Evolutionary conservation across 1,140 invertebrate species (phyloP).

Genomic region (Limonius californicus): DNA sequence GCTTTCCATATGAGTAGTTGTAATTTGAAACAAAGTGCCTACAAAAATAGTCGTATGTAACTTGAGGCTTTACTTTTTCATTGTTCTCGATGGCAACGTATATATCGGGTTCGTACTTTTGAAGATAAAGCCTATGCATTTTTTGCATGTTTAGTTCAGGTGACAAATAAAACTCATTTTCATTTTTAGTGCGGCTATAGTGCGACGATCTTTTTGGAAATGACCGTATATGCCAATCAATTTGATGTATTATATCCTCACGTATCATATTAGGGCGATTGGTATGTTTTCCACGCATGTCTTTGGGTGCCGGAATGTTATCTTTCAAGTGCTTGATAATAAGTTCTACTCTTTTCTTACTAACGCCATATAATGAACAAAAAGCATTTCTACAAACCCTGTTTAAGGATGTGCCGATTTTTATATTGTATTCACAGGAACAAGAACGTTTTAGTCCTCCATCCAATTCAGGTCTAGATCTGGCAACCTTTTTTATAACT

Average conservation of each 20-base stretch:
- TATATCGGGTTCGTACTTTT: conserved; percentile 24
- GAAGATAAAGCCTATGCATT: conserved; percentile 20
- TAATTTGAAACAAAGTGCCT: conserved; percentile 20
- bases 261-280: conserved; percentile 14
- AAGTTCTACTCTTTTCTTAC: conserved; percentile 18
- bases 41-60: conserved; percentile 26
- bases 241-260: conserved; percentile 15
- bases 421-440: conserved; percentile 22
- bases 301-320: conserved; percentile 7
- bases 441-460: conserved; percentile 2
- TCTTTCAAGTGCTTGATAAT: conserved; percentile 10
- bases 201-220: conserved; percentile 21
- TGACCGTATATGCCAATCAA: conserved; percentile 12
- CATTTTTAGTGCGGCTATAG: conserved; percentile 23
- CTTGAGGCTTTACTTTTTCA: conserved; percentile 20
- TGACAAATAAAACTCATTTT: conserved; percentile 24
- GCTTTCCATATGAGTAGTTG: conserved; percentile 21
- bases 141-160: conserved; percentile 23
- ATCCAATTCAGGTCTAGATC: not conserved
- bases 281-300: conserved; percentile 15
- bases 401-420: conserved; percentile 11
- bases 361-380: conserved; percentile 16
- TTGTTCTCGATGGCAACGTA: conserved; percentile 9
- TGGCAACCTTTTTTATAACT: conserved; percentile 8
- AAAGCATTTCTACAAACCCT: conserved; percentile 18